A percentile compares a stretch with the other conserved stretches of the same genome.
These are phyloP conservation scores for Drosophila nigrodunni DNA, from an alignment of 1,140 invertebrate species.

Conservation along the genomic window DNA sequence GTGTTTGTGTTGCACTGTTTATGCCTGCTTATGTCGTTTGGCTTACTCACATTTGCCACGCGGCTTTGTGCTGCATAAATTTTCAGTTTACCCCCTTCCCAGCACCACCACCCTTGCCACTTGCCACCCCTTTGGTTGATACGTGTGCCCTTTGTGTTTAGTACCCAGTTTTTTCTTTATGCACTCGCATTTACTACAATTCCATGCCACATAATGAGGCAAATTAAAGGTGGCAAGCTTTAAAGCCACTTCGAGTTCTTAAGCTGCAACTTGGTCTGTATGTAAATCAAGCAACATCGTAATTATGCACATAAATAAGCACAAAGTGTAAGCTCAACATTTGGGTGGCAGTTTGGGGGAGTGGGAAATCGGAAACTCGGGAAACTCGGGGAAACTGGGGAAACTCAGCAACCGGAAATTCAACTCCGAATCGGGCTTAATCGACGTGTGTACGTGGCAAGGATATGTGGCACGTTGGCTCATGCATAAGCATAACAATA, in stretches of 20 bases:
- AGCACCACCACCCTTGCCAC: neutral
- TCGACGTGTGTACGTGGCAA: slow-evolving; percentile 32
- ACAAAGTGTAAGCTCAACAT: slow-evolving; percentile 25
- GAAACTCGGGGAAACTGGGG: too few species aligned
- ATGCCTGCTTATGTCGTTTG: slow-evolving; percentile 81
- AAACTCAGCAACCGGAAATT: neutral
- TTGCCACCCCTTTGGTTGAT: neutral
- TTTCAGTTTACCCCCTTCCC: slow-evolving; percentile 48
- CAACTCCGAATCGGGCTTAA: slow-evolving; percentile 38
- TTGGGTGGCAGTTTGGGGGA: too few species aligned
- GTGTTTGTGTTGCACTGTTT: slow-evolving; percentile 54
- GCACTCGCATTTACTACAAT: slow-evolving; percentile 45
- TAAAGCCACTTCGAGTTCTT: slow-evolving; percentile 44
- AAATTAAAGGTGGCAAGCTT: slow-evolving; percentile 31
- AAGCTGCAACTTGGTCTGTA: slow-evolving; percentile 61
- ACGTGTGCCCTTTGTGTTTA: slow-evolving; percentile 74
- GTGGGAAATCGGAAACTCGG: too few species aligned
- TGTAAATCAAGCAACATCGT: slow-evolving; percentile 56
- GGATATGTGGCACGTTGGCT: slow-evolving; percentile 49
- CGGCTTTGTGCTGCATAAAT: slow-evolving; percentile 80
- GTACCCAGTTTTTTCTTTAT: slow-evolving; percentile 69
- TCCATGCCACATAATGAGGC: slow-evolving; percentile 73
- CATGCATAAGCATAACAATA: slow-evolving; percentile 79
- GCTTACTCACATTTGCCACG: slow-evolving; percentile 77
- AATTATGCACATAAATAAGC: slow-evolving; percentile 80